phyloP scores from a whole-genome alignment of 2,797 vertebrate species.

The Holocentrus rufus region DNA sequence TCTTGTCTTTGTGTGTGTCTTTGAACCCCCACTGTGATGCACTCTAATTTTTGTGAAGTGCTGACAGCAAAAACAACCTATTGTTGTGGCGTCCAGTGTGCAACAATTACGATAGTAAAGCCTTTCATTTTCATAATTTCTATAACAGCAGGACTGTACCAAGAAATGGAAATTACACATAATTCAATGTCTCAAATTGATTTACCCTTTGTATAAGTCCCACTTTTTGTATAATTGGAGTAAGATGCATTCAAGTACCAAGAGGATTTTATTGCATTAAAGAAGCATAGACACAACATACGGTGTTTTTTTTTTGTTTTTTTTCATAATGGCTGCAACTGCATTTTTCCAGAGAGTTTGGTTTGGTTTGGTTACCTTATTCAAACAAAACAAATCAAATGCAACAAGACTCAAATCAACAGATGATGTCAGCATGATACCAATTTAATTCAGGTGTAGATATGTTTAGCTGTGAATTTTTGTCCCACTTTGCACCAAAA shows the following conservation, averaged over 20 bases:
- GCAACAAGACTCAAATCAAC: too few relatives aligned
- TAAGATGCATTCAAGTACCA: background rate
- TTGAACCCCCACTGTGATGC: constrained; percentile 9
- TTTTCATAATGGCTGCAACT: too few relatives aligned
- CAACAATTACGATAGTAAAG: background rate
- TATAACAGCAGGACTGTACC: background rate
- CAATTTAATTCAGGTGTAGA: too few relatives aligned
- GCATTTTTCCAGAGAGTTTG: too few relatives aligned
- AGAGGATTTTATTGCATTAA: background rate
- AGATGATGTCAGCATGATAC: too few relatives aligned
- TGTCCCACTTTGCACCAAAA: too few relatives aligned
- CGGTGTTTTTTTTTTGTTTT: too few relatives aligned
- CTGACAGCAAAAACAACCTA: background rate
- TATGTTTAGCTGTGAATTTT: too few relatives aligned
- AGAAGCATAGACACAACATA: background rate
- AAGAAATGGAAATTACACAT: background rate
- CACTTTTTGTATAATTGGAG: background rate
- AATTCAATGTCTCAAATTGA: background rate
- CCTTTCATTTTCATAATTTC: background rate
- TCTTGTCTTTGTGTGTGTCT: constrained; percentile 35
- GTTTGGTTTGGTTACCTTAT: too few relatives aligned
- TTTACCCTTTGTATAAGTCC: too few relatives aligned
- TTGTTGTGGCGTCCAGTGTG: constrained; percentile 1
- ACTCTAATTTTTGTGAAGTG: background rate
- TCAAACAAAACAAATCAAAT: too few relatives aligned